Base-by-base conservation (phyloP, 2,797 vertebrate genomes). In the Diplodus puntazzo region DNA sequence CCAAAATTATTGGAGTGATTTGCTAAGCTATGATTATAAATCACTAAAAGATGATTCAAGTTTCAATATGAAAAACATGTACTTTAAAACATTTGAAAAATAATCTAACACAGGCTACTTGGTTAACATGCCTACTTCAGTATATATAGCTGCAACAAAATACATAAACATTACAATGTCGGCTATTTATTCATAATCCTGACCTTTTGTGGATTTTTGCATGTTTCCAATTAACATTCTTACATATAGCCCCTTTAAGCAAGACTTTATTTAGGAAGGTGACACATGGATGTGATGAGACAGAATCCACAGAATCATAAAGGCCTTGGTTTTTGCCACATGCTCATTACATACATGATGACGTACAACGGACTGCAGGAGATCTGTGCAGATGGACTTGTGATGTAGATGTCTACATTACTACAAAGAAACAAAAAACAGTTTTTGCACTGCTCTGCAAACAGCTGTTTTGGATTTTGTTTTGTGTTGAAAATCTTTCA, bases 391-490 rank as follows among this genome's bases (percentile, higher is more conserved):
- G 9, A 62, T 45, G 23, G 2, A 23, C 43, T 49, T 54, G 17
- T 12, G 23, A n/a, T 21, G 21, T 42, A 13, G 7, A 39, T 46
- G 10, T 55, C 14, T 66, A 14, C 18, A 50, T 23, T 52, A 46
- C 42, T 53, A 48, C 52, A 7, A 10, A 50, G 30, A 59, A 68
- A 53, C 8, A 25, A 20, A 48, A 1, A 20, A 39, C 4, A 11
- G 39, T 7, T 45, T 58, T 23, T 25, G 13, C n/a, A 50, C 9
- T 42, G n/a, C 45, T 55, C 43, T 54, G 67, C n/a, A 65, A 71
- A 50, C 50, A 58, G 76, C 52, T 70, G 43, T 16, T 59, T 21
- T 8, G 27, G 25, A 54, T 75, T 39, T 55, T 58, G n/a, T 70
- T 65, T n/a, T 64, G 30, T 1, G 1, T 5, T 61, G 21, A 69